Evolutionary conservation across 2,113 vertebrate genomes (phyloP), one percentile per base, ranked within the genome.

Genomic region (Baryphthengus martii): DNA sequence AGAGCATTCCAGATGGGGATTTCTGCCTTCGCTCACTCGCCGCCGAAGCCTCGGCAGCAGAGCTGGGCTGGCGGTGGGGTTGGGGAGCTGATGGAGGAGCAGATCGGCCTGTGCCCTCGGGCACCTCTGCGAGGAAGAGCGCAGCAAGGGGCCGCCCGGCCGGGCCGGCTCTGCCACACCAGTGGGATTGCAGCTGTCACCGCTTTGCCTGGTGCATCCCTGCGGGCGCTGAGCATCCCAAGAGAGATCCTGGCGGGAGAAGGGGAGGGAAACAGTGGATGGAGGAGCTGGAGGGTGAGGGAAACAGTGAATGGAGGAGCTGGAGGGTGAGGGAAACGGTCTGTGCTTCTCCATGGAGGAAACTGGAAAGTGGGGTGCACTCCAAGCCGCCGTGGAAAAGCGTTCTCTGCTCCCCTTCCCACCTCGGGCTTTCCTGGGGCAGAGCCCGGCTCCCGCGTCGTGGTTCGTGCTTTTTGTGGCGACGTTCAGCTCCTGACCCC

Each of bases 401-500:
- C 9, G 33, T 21, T 6, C 59, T 11, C 62, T 28, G 24, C 67
- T 55, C n/a, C 17, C 1, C 8, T 40, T 15, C 9, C 24, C 67
- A 5, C 39, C 20, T 2, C 2, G 33, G 25, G 53, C 44, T 65
- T 9, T 52, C 12, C 13, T 4, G 2, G 13, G 0, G 13, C 49
- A 4, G 33, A 37, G 47, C 39, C 37, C 4, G 23, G 44, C 37
- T 39, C 18, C 62, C 10, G 15, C 37, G 21, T 18, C 24, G 11
- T 28, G 17, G 61, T 19, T 63, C 11, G 0, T 25, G 49, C 24
- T 63, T 44, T 7, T 47, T 37, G 3, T 29, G 40, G 49, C 3
- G 4, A 13, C 3, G 1, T 21, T 74, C 33, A n/a, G 70, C 70
- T 62, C 21, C n/a, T 7, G 17, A 21, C 25, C 52, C 75, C 2